Base-by-base conservation (phyloP, 2,113 vertebrate genomes). In the Cinclus cinclus region DNA sequence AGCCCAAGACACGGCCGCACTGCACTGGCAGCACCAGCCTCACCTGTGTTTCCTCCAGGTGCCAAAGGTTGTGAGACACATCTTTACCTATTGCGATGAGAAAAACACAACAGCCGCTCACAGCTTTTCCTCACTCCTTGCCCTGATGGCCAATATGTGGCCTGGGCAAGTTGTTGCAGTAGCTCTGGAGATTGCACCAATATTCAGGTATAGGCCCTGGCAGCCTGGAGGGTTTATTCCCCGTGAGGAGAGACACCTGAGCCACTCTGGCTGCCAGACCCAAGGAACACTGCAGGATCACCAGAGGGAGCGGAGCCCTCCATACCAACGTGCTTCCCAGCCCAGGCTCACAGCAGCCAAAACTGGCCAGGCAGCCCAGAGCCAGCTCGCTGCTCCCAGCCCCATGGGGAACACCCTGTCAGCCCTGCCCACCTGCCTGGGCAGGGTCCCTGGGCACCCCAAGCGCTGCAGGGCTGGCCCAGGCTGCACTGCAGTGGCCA, bases 151-250 rank as follows among this genome's bases (percentile, higher is more conserved):
- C 0, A 2, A n/a, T 7, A 2, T 2, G 33, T 30, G 10, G 7
- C 65, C 81, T 10, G 10, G 1, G 10, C 4, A 6, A 2, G 42
- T 21, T 3, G 3, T n/a, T 3, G 0, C 2, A 0, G 31, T 17
- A 19, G 24, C 52, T 37, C 9, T 73, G 44, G 1, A 42, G 17
- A 3, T 31, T 4, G 6, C 18, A 1, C 55, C 17, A 6, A 6
- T 9, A 22, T 37, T 68, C 63, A 55, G 78, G 87, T 83, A 31
- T 13, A 4, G 30, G 9, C 39, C 15, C 35, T 15, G 9, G 24
- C 6, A 42, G 42, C 58, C 41, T 1, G 0, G 22, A 53, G 37
- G 22, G 11, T 9, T 55, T 35, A 8, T 39, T 56, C 35, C 35
- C n/a, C 21, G 3, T 8, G 42, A 37, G 37, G 49, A 50, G 49